Conservation (phyloP, 2,888 invertebrate species). For the Trilocha varians region DNA sequence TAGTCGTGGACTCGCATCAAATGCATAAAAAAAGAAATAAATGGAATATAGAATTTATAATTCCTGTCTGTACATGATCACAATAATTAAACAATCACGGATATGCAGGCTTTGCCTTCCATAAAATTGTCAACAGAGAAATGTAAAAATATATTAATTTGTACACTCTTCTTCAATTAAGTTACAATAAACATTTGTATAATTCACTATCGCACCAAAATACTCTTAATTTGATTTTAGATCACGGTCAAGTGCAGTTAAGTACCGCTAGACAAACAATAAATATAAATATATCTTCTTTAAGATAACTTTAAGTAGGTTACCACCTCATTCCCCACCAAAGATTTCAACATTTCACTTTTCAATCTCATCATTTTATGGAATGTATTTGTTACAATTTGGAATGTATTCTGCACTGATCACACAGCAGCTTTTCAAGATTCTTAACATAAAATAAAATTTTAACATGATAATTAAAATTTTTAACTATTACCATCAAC, state of each 20-base stretch:
- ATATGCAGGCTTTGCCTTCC: constrained; percentile 63
- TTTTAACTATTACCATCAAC: constrained; percentile 31
- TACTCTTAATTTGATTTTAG: constrained; percentile 52
- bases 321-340: constrained; percentile 59
- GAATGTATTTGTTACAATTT: constrained; percentile 47
- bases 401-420: constrained; percentile 41
- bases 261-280: constrained; percentile 54
- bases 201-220: constrained; percentile 72
- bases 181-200: constrained; percentile 63
- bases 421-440: constrained; percentile 17
- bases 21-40: constrained; percentile 58
- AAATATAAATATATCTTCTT: constrained; percentile 38
- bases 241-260: constrained; percentile 52
- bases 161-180: constrained; percentile 62
- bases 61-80: constrained; percentile 66
- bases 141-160: constrained; percentile 73
- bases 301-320: constrained; percentile 45
- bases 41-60: constrained; percentile 71
- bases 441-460: constrained; percentile 24
- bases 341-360: constrained; percentile 29
- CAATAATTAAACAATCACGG: constrained; percentile 67
- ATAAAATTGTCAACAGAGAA: constrained; percentile 63
- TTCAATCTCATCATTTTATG: constrained; percentile 44
- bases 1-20: constrained; percentile 71
- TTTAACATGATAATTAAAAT: constrained; percentile 21